Base-by-base conservation (phyloP, 2,113 vertebrate genomes). In the Elephantulus edwardii region DNA sequence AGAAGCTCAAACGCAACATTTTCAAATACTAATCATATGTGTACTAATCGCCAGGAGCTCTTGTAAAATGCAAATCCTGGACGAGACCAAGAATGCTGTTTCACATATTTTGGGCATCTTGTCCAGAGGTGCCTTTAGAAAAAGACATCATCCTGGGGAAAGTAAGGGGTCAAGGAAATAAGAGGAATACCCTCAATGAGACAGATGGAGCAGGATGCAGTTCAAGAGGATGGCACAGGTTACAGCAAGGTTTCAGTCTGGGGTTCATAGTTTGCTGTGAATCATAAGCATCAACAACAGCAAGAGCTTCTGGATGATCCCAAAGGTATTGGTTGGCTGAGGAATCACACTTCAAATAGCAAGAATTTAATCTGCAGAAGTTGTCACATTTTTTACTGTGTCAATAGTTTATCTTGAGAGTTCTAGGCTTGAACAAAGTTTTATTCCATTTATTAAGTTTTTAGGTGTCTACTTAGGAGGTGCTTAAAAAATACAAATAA, bases 31-130 rank as follows among this genome's bases (percentile, higher is more conserved):
- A 19, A 72, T 26, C 28, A 16, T 17, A 16, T 2, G 7, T 40
- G 10, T 26, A n/a, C 12, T 8, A 52, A 52, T 26, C 52, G 35
- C 26, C 3, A 1, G 16, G 12, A 8, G 3, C 58, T 42, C 28
- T 52, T 11, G n/a, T 16, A 14, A 40, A 33, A 44, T 42, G 13
- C 35, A 38, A 62, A 22, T 22, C 30, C 10, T 28, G 16, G 40
- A 3, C 17, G 6, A 3, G 4, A 74, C 42, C 17, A 11, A 3
- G 1, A 5, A 44, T 17, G n/a, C n/a, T n/a, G 48, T 8, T 16
- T 50, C 48, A 50, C 48, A 50, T 50, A 50, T 16, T 50, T 50
- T 50, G 48, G 48, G 48, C 48, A 50, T 50, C 9, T 50, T 50
- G 16, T 50, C 48, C 48, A 50, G 48, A 50, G 16, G 48, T 8